Conservation (phyloP, 35 echinoderm and acorn worm species). For the Lytechinus pictus region DNA sequence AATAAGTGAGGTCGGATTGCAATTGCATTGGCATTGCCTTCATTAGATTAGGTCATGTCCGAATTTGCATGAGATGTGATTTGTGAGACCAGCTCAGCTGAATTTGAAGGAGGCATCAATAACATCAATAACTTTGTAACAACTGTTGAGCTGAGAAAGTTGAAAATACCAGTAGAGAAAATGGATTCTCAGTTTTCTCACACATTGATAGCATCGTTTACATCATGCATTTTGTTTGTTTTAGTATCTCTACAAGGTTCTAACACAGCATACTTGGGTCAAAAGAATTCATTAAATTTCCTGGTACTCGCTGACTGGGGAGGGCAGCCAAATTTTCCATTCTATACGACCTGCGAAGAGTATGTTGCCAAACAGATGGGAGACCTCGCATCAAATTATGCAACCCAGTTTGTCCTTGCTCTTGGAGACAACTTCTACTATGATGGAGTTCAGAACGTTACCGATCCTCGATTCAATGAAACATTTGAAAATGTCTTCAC, state of each 20-base stretch:
- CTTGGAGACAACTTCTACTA: slow-evolving; percentile 97
- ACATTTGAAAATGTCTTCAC: slow-evolving; percentile 88
- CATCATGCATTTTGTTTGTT: neutral
- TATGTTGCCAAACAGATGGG: slow-evolving; percentile 83
- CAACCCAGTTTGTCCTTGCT: slow-evolving; percentile 81
- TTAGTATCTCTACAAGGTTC: neutral
- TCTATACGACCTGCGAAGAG: slow-evolving; percentile 67
- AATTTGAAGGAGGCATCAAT: no score
- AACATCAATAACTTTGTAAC: neutral
- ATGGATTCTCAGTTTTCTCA: neutral
- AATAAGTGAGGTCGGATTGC: no score
- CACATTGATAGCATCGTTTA: neutral
- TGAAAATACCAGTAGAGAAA: neutral
- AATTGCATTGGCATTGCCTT: no score
- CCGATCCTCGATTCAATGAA: slow-evolving; percentile 63
- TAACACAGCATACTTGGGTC: neutral
- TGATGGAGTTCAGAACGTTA: slow-evolving; percentile 73
- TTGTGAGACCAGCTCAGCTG: no score
- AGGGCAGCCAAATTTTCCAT: slow-evolving; percentile 72
- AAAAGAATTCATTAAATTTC: slow-evolving; percentile 58
- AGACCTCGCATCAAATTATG: slow-evolving; percentile 46
- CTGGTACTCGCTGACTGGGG: slow-evolving; percentile 94
- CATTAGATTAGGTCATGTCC: no score
- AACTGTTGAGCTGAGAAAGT: neutral
- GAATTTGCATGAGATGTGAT: no score